Percentiles rank a stretch among this genome's conserved stretches.
Evolutionary conservation across 1,140 invertebrate genomes (phyloP).

Genomic region (Cepaea nemoralis): DNA sequence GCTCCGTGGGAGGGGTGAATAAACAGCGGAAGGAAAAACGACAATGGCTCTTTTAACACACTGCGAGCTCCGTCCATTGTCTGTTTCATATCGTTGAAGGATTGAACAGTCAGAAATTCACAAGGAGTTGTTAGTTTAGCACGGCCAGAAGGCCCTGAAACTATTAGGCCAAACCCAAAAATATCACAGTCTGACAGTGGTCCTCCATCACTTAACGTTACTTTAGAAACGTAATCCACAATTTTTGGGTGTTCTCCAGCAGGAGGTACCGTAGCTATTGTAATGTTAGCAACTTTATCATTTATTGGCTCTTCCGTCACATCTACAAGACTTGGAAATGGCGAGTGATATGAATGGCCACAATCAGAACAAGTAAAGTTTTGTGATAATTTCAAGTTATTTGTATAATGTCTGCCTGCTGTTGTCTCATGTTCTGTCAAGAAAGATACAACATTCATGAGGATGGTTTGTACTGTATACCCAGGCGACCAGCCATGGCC

Average conservation of each 20-base stretch:
- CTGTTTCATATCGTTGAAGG: constrained; percentile 57
- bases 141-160: constrained; percentile 52
- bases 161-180: constrained; percentile 61
- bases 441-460: constrained; percentile 63
- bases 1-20: constrained; percentile 58
- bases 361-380: constrained; percentile 58
- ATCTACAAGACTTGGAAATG: constrained; percentile 52
- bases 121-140: constrained; percentile 61
- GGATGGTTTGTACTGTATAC: constrained; percentile 62
- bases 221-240: constrained; percentile 60
- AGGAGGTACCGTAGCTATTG: not conserved
- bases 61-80: constrained; percentile 56
- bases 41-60: constrained; percentile 60
- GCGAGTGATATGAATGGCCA: constrained; percentile 59
- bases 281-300: not conserved
- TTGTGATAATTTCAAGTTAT: constrained; percentile 35
- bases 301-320: not conserved
- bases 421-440: constrained; percentile 50
- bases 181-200: constrained; percentile 52
- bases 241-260: not conserved
- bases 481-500: constrained; percentile 62
- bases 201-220: constrained; percentile 44
- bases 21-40: constrained; percentile 60
- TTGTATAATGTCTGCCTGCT: not conserved
- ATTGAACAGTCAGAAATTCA: constrained; percentile 56